These are phyloP conservation scores for Rostratula benghalensis DNA, from an alignment of 2,113 vertebrate species.

Conservation along the genomic window DNA sequence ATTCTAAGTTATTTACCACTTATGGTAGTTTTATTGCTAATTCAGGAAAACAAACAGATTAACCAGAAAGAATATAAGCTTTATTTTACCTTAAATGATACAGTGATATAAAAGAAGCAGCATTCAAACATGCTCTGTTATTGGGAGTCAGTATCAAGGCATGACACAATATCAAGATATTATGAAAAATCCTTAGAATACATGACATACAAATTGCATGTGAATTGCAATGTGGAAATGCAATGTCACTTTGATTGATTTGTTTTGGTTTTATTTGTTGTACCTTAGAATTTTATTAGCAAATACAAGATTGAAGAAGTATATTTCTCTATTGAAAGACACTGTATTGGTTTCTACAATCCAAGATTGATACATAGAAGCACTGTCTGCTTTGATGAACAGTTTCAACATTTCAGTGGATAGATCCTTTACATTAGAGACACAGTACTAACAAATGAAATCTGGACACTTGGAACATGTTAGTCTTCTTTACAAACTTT, in stretches of 20 bases:
- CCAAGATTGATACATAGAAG: not conserved
- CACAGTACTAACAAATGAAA: not conserved
- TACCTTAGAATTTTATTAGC: not conserved
- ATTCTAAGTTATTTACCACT: conserved; percentile 1
- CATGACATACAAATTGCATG: not conserved
- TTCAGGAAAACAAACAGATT: not conserved
- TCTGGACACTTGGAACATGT: not conserved
- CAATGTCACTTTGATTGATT: conserved; percentile 4
- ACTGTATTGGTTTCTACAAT: not conserved
- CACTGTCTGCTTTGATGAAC: not conserved
- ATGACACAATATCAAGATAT: not conserved
- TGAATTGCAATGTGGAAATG: not conserved
- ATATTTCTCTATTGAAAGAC: not conserved
- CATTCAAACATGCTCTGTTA: not conserved
- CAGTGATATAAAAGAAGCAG: not conserved
- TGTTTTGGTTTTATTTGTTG: conserved; percentile 15
- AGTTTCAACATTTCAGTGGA: not conserved
- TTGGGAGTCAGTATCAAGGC: not conserved
- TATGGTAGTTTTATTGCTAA: not conserved
- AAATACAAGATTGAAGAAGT: not conserved
- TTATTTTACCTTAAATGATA: not conserved
- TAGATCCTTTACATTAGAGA: not conserved
- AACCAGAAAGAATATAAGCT: not conserved
- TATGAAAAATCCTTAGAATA: not conserved
- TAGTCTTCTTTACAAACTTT: not conserved